Base-by-base conservation (phyloP, 2,888 invertebrate species). In the Cerastis rubricosa region DNA sequence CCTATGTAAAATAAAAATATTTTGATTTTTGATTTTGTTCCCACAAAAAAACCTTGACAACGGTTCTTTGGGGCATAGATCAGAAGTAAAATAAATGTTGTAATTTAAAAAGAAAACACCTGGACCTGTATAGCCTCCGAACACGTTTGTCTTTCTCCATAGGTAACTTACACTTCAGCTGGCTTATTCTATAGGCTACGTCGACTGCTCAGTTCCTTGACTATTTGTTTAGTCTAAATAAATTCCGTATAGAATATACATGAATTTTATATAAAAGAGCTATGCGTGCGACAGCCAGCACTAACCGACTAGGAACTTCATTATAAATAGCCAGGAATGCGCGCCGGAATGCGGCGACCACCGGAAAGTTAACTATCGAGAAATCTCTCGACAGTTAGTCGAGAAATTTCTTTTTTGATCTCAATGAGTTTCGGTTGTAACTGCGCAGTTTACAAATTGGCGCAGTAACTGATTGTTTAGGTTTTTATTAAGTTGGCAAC, bases 281-380 rank as follows among this genome's bases (percentile, higher is more conserved):
- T 90, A 92, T 91, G 90, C 86, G 85, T 81, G 85, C 79, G 89
- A 89, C 90, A 87, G 83, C 65, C 87, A 84, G 88, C 88, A 88
- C 88, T 87, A 85, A 87, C 80, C 85, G 86, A 89, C 89, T 89
- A 86, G 75, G 82, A 85, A 87, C 85, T 84, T 82, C 65, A 80
- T 84, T 93, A 92, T 89, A 90, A 92, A 92, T 93, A 93, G 92
- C 84, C 71, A 78, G 90, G 91, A 91, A 93, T 92, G 89, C 83
- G 86, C 83, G 76, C 75, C 78, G 89, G 89, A 87, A 91, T 90
- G 77, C 63, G 76, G 57, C 80, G 83, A 85, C 84, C 87, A 79
- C 79, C 69, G 73, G 71, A 81, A 78, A 89, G 82, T 87, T 83
- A 85, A 85, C 85, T 86, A 74, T 85, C 81, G 75, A 76, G 81